phyloP scores from a whole-genome alignment of 2,888 invertebrate species.

The Amphimallon solstitiale region DNA sequence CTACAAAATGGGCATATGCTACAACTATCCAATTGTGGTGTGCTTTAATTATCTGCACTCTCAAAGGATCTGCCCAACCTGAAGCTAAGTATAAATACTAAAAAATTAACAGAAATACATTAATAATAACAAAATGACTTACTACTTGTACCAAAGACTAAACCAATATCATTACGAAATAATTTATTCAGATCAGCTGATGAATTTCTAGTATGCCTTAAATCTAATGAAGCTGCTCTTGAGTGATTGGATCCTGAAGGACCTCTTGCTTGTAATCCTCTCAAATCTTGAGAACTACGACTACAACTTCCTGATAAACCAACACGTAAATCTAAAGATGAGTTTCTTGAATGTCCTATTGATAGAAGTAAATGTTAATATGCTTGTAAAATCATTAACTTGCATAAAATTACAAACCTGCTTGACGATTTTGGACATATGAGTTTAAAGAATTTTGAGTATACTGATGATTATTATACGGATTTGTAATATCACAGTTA shows the following conservation, averaged over 20 bases:
- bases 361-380: conserved; percentile 31
- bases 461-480: conserved; percentile 32
- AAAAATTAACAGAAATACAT: neutral
- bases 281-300: conserved; percentile 64
- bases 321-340: conserved; percentile 80
- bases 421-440: conserved; percentile 43
- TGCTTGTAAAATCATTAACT: neutral
- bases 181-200: conserved; percentile 80
- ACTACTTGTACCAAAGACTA: conserved; percentile 73
- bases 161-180: conserved; percentile 75
- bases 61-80: conserved; percentile 83
- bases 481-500: conserved; percentile 36
- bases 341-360: conserved; percentile 78
- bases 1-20: conserved; percentile 95
- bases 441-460: conserved; percentile 37
- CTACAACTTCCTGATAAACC: conserved; percentile 62
- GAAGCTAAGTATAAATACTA: conserved; percentile 66
- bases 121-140: conserved; percentile 36
- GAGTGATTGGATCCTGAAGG: conserved; percentile 73
- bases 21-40: conserved; percentile 99
- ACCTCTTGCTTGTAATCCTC: conserved; percentile 60
- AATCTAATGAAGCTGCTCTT: conserved; percentile 83
- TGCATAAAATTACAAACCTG: conserved; percentile 10
- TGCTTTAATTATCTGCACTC: conserved; percentile 93
- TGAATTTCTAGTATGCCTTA: conserved; percentile 77